A percentile compares a stretch with the other conserved stretches of the same genome.
phyloP scores from a whole-genome alignment of 2,113 vertebrate species.

The Odobenus rosmarus region DNA sequence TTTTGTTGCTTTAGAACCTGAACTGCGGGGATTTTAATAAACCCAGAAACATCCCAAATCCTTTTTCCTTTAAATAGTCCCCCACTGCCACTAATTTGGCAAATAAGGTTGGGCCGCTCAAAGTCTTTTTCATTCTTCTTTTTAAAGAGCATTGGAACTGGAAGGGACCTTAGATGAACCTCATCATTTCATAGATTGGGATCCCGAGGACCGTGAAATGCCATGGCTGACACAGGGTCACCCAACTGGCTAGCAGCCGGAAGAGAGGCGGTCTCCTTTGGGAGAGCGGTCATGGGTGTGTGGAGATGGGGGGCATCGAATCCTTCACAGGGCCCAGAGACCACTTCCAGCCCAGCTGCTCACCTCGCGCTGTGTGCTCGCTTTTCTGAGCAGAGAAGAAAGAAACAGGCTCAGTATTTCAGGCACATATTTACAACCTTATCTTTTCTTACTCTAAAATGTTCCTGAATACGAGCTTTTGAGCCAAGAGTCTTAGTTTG shows the following conservation, averaged over 20 bases:
- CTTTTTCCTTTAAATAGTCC: not conserved
- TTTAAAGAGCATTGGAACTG: not conserved
- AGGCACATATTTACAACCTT: constrained; percentile 24
- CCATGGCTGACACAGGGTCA: not conserved
- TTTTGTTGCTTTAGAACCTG: not conserved
- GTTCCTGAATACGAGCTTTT: constrained; percentile 45
- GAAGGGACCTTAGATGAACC: not conserved
- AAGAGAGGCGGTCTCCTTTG: not conserved
- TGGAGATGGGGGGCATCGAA: not conserved
- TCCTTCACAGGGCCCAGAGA: not conserved
- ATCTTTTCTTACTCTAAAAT: constrained; percentile 54
- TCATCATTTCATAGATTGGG: not conserved
- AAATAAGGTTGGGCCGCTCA: not conserved
- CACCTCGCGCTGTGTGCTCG: not conserved
- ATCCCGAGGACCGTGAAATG: not conserved
- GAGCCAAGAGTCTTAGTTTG: constrained; percentile 63
- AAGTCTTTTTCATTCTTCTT: not conserved
- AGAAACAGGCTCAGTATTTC: constrained; percentile 14
- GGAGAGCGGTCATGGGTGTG: not conserved
- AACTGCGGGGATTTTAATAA: not conserved
- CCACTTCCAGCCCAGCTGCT: constrained; percentile 2
- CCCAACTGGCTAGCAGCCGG: not conserved
- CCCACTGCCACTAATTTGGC: not conserved
- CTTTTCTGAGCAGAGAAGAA: constrained; percentile 50
- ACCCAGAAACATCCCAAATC: not conserved